Conservation (phyloP, 2,888 invertebrate genomes). For the Drosophila antonietae region DNA sequence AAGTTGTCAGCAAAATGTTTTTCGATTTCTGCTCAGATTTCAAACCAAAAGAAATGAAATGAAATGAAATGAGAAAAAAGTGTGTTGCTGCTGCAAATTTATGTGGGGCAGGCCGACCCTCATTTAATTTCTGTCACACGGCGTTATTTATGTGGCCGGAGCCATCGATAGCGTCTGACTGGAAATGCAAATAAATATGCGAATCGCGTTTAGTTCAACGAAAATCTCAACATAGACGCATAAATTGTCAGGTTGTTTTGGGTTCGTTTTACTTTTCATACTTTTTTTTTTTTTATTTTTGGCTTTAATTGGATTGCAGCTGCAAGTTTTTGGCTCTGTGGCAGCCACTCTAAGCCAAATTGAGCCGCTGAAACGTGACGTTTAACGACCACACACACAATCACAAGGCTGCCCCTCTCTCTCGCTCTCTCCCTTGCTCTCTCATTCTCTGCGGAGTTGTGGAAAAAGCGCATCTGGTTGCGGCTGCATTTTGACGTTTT, state of each 20-base stretch:
- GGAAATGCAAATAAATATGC: conserved; percentile 68
- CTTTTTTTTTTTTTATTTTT: conserved; percentile 8
- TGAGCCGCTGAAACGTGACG: conserved; percentile 74
- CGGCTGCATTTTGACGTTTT: conserved; percentile 52
- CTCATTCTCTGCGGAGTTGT: neutral
- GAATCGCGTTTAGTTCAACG: conserved; percentile 18
- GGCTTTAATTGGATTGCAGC: conserved; percentile 70
- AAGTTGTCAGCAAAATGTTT: conserved; percentile 63
- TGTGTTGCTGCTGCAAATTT: conserved; percentile 49
- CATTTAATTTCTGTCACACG: conserved; percentile 79
- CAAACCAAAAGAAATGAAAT: conserved; percentile 8
- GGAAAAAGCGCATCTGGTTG: conserved; percentile 53
- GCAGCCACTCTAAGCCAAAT: conserved; percentile 65
- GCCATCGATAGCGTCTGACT: conserved; percentile 58
- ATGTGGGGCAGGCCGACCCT: conserved; percentile 56
- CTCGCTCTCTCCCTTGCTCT: neutral
- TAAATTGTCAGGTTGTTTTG: conserved; percentile 65
- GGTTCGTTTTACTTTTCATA: conserved; percentile 16
- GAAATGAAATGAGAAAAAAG: neutral
- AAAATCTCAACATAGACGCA: conserved; percentile 37
- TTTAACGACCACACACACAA: conserved; percentile 42
- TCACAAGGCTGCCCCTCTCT: neutral
- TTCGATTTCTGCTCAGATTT: conserved; percentile 50
- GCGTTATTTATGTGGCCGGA: conserved; percentile 65
- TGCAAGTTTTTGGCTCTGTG: conserved; percentile 34